Evolutionary conservation across 1,140 invertebrate genomes (phyloP).

Genomic region (Capitella teleta): DNA sequence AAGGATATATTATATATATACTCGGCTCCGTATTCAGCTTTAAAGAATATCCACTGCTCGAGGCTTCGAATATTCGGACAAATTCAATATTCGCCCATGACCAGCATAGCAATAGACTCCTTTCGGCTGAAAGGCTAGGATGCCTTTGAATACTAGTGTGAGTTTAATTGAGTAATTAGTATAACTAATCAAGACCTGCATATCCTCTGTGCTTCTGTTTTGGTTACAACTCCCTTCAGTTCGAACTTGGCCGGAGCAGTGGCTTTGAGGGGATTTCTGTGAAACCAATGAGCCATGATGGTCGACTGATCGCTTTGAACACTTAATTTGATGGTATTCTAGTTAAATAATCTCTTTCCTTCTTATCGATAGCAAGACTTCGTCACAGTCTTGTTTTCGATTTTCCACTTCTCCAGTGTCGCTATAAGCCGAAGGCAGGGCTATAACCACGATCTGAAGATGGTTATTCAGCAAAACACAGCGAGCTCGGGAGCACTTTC

Average conservation of each 20-base stretch:
- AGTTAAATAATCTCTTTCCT: too few species aligned
- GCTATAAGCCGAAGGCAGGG: too few species aligned
- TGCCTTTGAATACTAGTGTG: not conserved
- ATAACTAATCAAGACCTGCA: constrained; percentile 46
- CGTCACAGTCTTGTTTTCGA: too few species aligned
- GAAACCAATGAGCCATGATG: constrained; percentile 62
- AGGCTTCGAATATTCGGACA: not conserved
- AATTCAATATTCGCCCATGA: not conserved
- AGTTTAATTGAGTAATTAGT: not conserved
- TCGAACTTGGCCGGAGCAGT: constrained; percentile 54
- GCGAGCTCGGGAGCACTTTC: too few species aligned
- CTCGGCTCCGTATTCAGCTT: too few species aligned
- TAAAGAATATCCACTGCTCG: not conserved
- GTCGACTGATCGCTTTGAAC: not conserved
- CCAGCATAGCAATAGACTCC: not conserved
- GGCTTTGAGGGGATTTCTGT: constrained; percentile 58
- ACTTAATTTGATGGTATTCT: too few species aligned
- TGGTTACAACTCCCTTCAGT: constrained; percentile 47
- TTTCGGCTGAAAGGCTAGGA: not conserved
- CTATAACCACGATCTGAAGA: too few species aligned
- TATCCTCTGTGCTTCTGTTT: constrained; percentile 45
- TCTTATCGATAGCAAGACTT: too few species aligned
- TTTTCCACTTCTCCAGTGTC: too few species aligned
- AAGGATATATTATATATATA: too few species aligned
- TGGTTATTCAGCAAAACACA: too few species aligned